phyloP scores from a whole-genome alignment of 2,888 invertebrate species.

The Odiellus spinosus region DNA sequence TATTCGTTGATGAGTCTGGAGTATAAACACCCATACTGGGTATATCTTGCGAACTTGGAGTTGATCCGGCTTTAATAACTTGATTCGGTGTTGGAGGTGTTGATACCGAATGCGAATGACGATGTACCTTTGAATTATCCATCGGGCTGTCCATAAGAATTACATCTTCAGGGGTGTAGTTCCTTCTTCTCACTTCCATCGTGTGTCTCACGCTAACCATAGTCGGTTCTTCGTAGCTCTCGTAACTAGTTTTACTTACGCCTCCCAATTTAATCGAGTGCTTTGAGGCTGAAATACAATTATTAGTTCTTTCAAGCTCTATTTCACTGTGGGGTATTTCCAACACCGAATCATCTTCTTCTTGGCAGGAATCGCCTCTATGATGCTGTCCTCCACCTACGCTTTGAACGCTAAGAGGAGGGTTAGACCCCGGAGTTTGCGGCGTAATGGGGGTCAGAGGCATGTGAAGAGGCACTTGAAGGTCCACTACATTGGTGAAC shows the following conservation, averaged over 20 bases:
- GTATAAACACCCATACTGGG: constrained; percentile 75
- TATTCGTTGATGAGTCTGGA: constrained; percentile 65
- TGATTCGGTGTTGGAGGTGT: constrained; percentile 12
- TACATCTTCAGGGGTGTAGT: neutral
- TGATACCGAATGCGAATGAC: neutral
- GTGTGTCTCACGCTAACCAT: too few species aligned
- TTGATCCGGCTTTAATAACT: constrained; percentile 12
- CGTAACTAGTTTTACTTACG: too few species aligned
- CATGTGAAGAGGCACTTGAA: constrained; percentile 9
- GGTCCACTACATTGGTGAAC: too few species aligned
- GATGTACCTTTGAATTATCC: constrained; percentile 7
- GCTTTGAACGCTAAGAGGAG: constrained; percentile 10
- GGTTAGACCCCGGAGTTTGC: constrained; percentile 14
- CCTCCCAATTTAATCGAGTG: neutral
- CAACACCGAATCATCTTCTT: neutral
- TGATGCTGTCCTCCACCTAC: constrained; percentile 9
- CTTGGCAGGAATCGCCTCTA: constrained; percentile 1
- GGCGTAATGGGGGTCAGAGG: constrained; percentile 13
- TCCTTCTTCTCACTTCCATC: neutral
- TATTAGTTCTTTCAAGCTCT: neutral
- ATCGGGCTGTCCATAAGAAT: constrained; percentile 11
- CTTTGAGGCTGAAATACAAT: neutral
- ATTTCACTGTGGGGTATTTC: neutral
- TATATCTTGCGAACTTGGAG: constrained; percentile 25
- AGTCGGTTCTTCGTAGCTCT: too few species aligned